Percentiles rank a stretch among this genome's conserved stretches.
These are phyloP conservation scores for Pitta sordida DNA, from an alignment of 2,113 vertebrate genomes.

Conservation along the genomic window DNA sequence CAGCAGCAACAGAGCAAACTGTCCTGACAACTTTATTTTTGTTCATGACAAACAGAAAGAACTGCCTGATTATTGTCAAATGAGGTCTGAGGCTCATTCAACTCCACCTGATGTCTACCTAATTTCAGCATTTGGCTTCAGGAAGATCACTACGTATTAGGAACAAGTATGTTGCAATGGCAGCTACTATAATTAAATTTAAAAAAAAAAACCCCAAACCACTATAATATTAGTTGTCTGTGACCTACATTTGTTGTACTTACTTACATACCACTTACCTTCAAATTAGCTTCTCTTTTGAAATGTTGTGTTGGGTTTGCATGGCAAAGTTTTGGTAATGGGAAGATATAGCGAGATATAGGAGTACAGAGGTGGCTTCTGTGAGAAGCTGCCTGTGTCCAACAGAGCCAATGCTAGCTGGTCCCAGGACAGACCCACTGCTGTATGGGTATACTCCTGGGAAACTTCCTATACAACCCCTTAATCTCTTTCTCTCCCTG, in stretches of 20 bases:
- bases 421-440: background rate
- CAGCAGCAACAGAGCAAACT: background rate
- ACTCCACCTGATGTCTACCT: background rate
- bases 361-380: background rate
- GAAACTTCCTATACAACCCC: background rate
- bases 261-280: background rate
- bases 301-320: background rate
- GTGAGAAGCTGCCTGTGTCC: background rate
- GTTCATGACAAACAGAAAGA: slow-evolving; percentile 20
- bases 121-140: background rate
- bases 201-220: background rate
- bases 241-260: background rate
- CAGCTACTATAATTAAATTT: background rate
- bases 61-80: background rate
- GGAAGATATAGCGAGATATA: background rate
- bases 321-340: fast-evolving
- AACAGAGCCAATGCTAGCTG: background rate
- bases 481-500: background rate
- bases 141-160: background rate
- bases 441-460: background rate
- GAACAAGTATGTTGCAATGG: background rate
- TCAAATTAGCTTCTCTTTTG: background rate
- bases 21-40: background rate
- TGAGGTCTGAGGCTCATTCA: background rate
- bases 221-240: background rate